Conservation (phyloP, 2,113 vertebrate genomes). For the Oncorhynchus keta region DNA sequence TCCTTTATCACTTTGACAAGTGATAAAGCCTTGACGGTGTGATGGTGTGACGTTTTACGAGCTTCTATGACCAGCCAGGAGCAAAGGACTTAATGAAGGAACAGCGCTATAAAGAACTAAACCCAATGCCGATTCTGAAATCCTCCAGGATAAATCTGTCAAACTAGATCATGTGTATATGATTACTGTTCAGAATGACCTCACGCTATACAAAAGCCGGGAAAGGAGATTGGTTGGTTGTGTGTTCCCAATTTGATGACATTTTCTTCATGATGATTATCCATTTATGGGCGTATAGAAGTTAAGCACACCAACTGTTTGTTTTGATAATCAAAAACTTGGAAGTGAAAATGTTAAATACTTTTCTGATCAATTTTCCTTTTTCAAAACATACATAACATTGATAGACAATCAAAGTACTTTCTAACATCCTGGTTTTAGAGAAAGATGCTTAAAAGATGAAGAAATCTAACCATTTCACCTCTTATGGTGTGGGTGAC, state of each 20-base stretch:
- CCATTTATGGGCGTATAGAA: neutral
- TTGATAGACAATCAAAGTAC: neutral
- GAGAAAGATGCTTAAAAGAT: neutral
- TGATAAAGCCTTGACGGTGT: neutral
- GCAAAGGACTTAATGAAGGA: conserved; percentile 22
- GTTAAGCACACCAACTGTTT: neutral
- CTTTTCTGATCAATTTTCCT: neutral
- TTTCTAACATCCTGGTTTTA: neutral
- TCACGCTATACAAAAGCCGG: neutral
- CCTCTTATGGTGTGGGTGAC: neutral
- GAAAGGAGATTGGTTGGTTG: neutral
- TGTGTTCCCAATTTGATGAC: neutral
- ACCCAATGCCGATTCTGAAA: conserved; percentile 23
- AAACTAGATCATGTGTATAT: conserved; percentile 21
- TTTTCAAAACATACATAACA: conserved; percentile 14
- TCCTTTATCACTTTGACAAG: neutral
- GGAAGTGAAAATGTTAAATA: too few species aligned
- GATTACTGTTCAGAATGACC: conserved; percentile 21
- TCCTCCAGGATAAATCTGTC: conserved; percentile 26
- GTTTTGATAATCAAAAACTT: too few species aligned
- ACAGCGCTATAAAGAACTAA: neutral
- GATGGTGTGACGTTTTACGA: conserved; percentile 17
- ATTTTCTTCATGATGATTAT: neutral
- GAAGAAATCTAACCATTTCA: neutral
- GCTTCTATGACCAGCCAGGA: conserved; percentile 16